Evolutionary conservation across 1,140 invertebrate species (phyloP).

Genomic region (Pinna nobilis): DNA sequence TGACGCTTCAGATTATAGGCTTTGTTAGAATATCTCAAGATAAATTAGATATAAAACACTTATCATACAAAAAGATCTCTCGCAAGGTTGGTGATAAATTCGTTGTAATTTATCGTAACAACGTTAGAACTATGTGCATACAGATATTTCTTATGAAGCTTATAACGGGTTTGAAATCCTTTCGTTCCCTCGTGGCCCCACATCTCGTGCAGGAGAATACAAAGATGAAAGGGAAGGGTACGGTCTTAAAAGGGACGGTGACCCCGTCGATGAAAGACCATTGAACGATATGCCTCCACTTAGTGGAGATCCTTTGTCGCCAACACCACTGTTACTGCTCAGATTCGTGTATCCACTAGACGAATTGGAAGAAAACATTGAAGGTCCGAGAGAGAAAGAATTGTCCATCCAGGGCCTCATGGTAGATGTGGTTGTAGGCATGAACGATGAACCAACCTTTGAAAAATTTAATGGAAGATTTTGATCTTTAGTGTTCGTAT

Average conservation of each 20-base stretch:
- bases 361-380: conserved; percentile 36
- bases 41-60: too few relatives aligned
- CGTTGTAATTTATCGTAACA: too few relatives aligned
- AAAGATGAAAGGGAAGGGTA: conserved; percentile 39
- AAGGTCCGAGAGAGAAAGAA: conserved; percentile 33
- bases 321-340: conserved; percentile 1
- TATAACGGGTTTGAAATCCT: conserved; percentile 29
- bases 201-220: conserved; percentile 34
- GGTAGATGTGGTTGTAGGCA: conserved; percentile 27
- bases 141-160: too few relatives aligned
- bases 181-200: conserved; percentile 22
- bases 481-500: conserved; percentile 30
- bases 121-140: too few relatives aligned
- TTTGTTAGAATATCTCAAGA: too few relatives aligned
- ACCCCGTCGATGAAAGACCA: conserved; percentile 36
- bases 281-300: conserved; percentile 26
- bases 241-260: conserved; percentile 28
- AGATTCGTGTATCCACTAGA: conserved; percentile 37
- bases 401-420: conserved; percentile 44
- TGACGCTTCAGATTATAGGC: too few relatives aligned
- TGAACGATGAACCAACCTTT: conserved; percentile 32
- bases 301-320: conserved; percentile 33
- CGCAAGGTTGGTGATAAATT: too few relatives aligned
- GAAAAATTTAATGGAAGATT: conserved; percentile 40
- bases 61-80: too few relatives aligned